Evolutionary conservation across 2,888 invertebrate species (phyloP), one percentile per base, ranked within the genome.

Genomic region (Sussaba pulchella): DNA sequence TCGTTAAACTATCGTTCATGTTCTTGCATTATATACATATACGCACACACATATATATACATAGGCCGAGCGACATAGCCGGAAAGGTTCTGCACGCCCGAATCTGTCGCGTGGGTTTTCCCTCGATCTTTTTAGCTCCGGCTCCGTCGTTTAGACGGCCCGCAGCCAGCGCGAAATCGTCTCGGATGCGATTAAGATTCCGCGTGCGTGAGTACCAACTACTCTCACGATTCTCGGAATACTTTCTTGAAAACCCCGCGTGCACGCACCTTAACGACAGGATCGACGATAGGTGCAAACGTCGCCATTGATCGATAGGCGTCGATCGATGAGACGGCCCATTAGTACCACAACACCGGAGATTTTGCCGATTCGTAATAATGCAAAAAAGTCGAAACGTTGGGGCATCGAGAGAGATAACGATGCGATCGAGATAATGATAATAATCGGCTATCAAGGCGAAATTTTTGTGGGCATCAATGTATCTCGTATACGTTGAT

Each of bases 111-210:
- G 39, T 54, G 54, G 57, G 19, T 72, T 54, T 52, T 39, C 21
- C 54, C 71, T 54, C 26, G 52, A 79, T 79, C 71, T 76, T n/a
- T n/a, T 41, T 82, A 83, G 81, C 78, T 83, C 74, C 12, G 47
- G 24, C 66, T 59, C 71, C 43, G 84, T 84, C 81, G 14, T 14
- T 8, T 26, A 8, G n/a, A 12, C 36, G 9, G 8, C 6, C 31
- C 31, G 57, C n/a, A 17, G 17, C 57, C 1, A 52, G 19, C 50
- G 24, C 50, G 24, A 52, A 77, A 61, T 69, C 43, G 50, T 19
- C 74, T 47, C 50, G 72, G 69, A 75, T 82, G 82, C 78, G 85
- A 88, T 88, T 88, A 88, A 88, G 81, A 88, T 88, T 87, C 85
- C 85, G 43, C 81, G 82, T 85, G 83, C 84, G 84, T 85, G 82